These are phyloP conservation scores for Panopea generosa DNA, from an alignment of 2,888 invertebrate genomes.

Conservation along the genomic window DNA sequence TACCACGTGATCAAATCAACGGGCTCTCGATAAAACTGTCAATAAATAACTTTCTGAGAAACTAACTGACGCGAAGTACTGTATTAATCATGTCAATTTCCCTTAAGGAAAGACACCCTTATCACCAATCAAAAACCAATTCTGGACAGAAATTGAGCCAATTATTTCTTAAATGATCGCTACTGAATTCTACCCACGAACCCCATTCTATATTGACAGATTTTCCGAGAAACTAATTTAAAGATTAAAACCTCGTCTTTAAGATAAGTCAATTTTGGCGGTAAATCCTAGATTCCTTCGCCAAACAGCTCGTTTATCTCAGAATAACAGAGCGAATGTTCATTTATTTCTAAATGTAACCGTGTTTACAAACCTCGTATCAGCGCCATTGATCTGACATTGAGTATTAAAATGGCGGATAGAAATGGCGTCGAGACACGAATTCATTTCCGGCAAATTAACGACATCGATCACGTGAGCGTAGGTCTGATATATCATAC, in stretches of 20 bases:
- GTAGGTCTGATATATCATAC: too few species aligned
- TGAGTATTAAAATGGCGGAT: slow-evolving; percentile 55
- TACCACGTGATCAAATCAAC: slow-evolving; percentile 38
- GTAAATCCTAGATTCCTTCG: slow-evolving; percentile 47
- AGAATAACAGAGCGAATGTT: slow-evolving; percentile 57
- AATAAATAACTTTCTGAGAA: slow-evolving; percentile 51
- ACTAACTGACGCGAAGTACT: slow-evolving; percentile 52
- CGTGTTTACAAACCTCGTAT: slow-evolving; percentile 55
- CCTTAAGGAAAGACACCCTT: slow-evolving; percentile 57
- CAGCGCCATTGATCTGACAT: slow-evolving; percentile 60
- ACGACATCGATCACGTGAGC: slow-evolving; percentile 55
- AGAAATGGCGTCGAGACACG: slow-evolving; percentile 52
- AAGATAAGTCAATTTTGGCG: slow-evolving; percentile 63
- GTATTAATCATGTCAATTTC: slow-evolving; percentile 61
- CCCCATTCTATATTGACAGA: slow-evolving; percentile 56
- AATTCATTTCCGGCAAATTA: slow-evolving; percentile 62
- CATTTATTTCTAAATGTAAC: slow-evolving; percentile 56
- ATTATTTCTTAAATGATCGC: slow-evolving; percentile 64
- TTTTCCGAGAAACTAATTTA: slow-evolving; percentile 60
- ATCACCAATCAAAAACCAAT: slow-evolving; percentile 68
- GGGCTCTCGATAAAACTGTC: slow-evolving; percentile 29
- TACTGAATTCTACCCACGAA: slow-evolving; percentile 61
- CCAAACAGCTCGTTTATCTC: slow-evolving; percentile 57
- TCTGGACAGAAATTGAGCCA: slow-evolving; percentile 62
- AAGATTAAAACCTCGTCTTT: slow-evolving; percentile 61